Conservation (phyloP, 2,113 vertebrate genomes). For the Gasterosteus aculeatus region DNA sequence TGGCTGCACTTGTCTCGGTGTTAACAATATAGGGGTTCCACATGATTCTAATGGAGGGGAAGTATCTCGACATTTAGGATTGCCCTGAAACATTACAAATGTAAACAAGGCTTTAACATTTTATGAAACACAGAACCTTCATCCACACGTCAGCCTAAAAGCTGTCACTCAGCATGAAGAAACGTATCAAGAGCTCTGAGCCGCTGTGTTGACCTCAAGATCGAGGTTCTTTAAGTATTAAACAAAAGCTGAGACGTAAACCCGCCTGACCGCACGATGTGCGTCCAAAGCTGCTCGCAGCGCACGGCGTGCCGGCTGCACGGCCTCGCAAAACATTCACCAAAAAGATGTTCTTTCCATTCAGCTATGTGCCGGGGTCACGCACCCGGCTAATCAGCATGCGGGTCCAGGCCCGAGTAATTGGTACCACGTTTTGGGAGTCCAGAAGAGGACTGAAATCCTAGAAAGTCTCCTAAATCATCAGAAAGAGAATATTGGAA, state of each 20-base stretch:
- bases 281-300: conserved; percentile 4
- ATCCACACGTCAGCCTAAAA: conserved; percentile 6
- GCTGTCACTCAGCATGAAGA: conserved; percentile 1
- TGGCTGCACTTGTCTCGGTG: neutral
- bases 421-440: conserved; percentile 27
- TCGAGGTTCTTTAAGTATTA: no score
- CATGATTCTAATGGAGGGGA: neutral
- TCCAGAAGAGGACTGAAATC: conserved; percentile 43
- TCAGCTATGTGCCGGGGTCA: conserved; percentile 46
- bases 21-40: conserved; percentile 8
- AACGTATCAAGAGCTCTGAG: neutral
- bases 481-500: neutral
- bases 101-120: conserved; percentile 18
- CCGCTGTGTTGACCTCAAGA: neutral
- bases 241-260: conserved; percentile 22
- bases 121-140: neutral
- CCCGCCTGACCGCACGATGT: neutral
- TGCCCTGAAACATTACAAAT: neutral
- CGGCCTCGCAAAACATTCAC: conserved; percentile 43
- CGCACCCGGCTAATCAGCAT: conserved; percentile 13
- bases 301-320: neutral
- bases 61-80: neutral
- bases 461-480: neutral
- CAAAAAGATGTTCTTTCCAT: conserved; percentile 30
- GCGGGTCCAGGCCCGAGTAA: conserved; percentile 30